These are phyloP conservation scores for Ellobium chinense DNA, from an alignment of 2,888 invertebrate species.

Conservation along the genomic window DNA sequence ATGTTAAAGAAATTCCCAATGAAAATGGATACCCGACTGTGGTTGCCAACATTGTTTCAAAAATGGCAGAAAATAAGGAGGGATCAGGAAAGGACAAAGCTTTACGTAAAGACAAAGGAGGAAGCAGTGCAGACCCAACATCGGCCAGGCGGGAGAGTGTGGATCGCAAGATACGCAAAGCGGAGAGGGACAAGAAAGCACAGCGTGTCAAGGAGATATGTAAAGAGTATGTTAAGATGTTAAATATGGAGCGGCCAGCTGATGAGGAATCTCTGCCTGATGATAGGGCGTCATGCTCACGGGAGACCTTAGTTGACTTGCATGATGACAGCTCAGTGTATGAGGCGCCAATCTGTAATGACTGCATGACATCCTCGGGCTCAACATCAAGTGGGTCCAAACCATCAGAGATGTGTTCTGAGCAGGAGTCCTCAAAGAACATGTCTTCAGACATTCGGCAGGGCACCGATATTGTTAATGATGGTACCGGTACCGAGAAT, in stretches of 20 bases:
- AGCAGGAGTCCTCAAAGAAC: not conserved
- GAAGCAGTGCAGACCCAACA: not conserved
- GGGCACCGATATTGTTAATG: not conserved
- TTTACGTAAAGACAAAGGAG: not conserved
- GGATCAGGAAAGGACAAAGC: not conserved
- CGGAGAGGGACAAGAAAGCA: not conserved
- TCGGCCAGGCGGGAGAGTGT: not conserved
- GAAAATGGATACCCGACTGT: conserved; percentile 50
- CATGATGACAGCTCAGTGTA: not conserved
- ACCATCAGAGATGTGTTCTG: not conserved
- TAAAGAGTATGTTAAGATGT: no score
- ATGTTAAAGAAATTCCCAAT: conserved; percentile 48
- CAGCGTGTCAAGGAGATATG: not conserved
- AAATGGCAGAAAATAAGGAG: not conserved
- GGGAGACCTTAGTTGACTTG: not conserved
- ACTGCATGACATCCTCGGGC: not conserved
- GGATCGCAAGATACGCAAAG: not conserved
- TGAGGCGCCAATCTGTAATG: not conserved
- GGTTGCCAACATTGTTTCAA: conserved; percentile 48
- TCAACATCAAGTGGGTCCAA: not conserved
- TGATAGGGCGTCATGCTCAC: not conserved
- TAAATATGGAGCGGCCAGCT: no score
- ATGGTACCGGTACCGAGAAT: not conserved
- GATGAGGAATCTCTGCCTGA: not conserved
- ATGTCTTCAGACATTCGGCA: not conserved